Evolutionary conservation across 2,797 vertebrate genomes (phyloP), one percentile per base, ranked within the genome.

Genomic region (Sebastes hopkinsi): DNA sequence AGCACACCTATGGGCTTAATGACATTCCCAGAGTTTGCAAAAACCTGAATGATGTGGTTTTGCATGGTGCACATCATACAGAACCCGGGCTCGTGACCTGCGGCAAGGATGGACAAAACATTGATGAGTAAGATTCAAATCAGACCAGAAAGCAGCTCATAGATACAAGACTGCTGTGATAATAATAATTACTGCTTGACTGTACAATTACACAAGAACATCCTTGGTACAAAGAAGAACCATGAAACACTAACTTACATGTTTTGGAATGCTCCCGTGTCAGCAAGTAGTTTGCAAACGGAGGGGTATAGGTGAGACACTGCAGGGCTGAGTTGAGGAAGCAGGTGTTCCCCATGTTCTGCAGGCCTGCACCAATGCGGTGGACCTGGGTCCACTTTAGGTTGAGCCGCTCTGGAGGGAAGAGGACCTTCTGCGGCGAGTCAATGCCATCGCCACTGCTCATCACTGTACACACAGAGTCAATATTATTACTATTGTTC

Each of bases 61-160:
- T 99, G 97, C 98, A 99, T 98, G 1, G 96, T 98, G 75, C 99
- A 99, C 99, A 99, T 98, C 98, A 99, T 99, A 92, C 99, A 99
- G 90, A 99, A 99, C 1, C 97, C 98, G 75, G 97, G 95, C 59
- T 97, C 97, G 0, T 97, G 96, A 96, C 98, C 99, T 99, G 67
- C 1, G 14, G 27, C 5, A 71, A 12, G 16, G 16, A 78, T 22
- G 22, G 16, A 52, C 14, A 61, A 59, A 67, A 59, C 10, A 70
- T n/a, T 38, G 22, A 81, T 18, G 5, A 60, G 72, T 22, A 75
- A 70, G 55, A 80, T 20, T 29, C 65, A 4, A 80, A 27, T 52
- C 30, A 66, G 3, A 23, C 4, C 9, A 55, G n/a, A 68, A 74
- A 77, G 8, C 5, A 58, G 25, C 4, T 46, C 7, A 67, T 2